Percentiles rank a stretch among this genome's conserved stretches.
Conservation (phyloP, 2,797 vertebrate genomes). For the Xerus rutilus region DNA sequence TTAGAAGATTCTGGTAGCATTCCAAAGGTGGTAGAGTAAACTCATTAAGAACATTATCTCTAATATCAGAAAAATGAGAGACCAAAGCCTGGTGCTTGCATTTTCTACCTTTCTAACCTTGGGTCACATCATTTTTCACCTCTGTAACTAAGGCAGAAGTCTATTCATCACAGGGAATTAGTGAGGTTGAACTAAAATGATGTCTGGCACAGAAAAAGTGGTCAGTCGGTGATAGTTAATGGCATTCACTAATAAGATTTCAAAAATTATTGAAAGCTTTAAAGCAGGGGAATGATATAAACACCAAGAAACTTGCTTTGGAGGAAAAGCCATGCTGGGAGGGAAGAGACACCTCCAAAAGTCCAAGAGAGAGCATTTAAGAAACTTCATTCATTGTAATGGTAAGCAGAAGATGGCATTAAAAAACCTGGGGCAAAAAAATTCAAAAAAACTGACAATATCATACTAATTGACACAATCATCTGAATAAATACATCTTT, state of each 20-base stretch:
- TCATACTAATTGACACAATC: neutral
- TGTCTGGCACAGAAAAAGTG: neutral
- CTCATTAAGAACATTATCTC: neutral
- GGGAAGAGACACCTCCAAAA: neutral
- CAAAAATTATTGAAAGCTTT: neutral
- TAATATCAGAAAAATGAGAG: neutral
- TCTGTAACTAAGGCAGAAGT: neutral
- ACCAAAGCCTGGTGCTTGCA: neutral
- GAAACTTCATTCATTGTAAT: neutral
- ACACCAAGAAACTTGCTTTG: neutral
- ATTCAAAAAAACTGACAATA: neutral
- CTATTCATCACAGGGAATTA: neutral
- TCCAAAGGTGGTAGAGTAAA: neutral
- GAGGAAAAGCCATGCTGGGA: neutral
- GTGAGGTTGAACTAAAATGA: neutral
- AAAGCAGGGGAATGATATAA: neutral
- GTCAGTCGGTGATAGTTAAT: too few relatives aligned
- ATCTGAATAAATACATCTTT: neutral
- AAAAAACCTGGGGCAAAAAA: neutral
- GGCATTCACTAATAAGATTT: neutral
- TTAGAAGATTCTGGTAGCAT: neutral
- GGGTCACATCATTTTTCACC: neutral
- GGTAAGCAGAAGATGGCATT: neutral
- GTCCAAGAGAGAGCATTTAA: neutral
- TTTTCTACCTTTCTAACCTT: neutral